phyloP scores from a whole-genome alignment of 2,113 vertebrate species.

The Columbina picui region DNA sequence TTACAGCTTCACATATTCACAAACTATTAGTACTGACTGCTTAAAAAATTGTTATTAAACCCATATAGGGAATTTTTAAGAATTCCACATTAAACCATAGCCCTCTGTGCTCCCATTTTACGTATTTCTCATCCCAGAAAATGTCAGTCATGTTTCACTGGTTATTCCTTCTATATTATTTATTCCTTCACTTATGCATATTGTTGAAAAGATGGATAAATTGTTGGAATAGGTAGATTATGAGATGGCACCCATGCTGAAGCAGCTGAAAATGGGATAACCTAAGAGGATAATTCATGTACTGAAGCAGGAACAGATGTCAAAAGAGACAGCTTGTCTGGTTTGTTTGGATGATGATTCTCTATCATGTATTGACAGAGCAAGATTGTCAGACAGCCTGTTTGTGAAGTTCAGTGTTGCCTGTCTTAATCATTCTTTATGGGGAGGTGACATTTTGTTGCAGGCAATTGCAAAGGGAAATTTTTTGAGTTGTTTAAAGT shows the following conservation, averaged over 20 bases:
- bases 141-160: background rate
- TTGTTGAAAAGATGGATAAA: background rate
- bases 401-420: slow-evolving; percentile 62
- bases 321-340: slow-evolving; percentile 74
- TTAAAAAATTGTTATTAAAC: background rate
- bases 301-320: slow-evolving; percentile 70
- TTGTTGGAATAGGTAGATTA: slow-evolving; percentile 39
- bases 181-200: background rate
- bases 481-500: slow-evolving; percentile 10
- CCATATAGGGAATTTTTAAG: background rate
- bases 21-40: background rate
- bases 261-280: slow-evolving; percentile 64
- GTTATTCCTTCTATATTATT: background rate
- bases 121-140: background rate
- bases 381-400: slow-evolving; percentile 72
- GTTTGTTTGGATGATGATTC: slow-evolving; percentile 72
- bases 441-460: slow-evolving; percentile 54
- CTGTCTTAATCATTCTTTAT: slow-evolving; percentile 54
- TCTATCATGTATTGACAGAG: slow-evolving; percentile 53
- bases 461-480: background rate
- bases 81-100: background rate
- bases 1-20: background rate
- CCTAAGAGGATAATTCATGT: slow-evolving; percentile 63
- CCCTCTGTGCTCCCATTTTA: background rate
- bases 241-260: slow-evolving; percentile 1